Evolutionary conservation across 2,888 invertebrate genomes (phyloP), one percentile per base, ranked within the genome.

Genomic region (Aleiodes testaceus): DNA sequence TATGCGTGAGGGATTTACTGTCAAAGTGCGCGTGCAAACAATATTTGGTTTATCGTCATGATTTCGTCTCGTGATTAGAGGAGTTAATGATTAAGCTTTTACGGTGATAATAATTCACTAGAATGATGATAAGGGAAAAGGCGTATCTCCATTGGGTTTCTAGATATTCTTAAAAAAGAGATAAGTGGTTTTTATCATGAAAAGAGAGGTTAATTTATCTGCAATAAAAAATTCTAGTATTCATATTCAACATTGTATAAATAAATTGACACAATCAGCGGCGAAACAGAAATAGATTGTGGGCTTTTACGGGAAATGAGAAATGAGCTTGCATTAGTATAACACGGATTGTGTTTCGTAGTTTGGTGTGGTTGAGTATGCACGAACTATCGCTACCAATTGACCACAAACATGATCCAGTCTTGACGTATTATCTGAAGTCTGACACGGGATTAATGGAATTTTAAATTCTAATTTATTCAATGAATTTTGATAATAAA

Each of bases 211-310:
- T 26, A 26, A 26, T 26, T 26, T 26, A 26, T 26, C 4, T 26
- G 5, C 26, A 26, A 26, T 26, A 26, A 26, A 26, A 26, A 36
- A 36, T 36, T 36, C 9, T 36, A 36, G 11, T 9, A 36, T 7
- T 7, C 9, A 36, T 9, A 36, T 36, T 36, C 0, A 36, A 3
- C 36, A 36, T 36, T 36, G 36, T 2, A 36, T 52, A 52, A 52
- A 20, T 52, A n/a, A 36, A 80, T 79, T 80, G 77, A 77, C 75
- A 78, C 68, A 78, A 77, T 79, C 77, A 78, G 30, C 52, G 66
- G 26, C n/a, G 18, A 42, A 66, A 65, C 11, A 49, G 20, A n/a
- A 18, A 47, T 20, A n/a, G 16, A 42, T 44, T 6, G 45, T 12
- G 14, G 20, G 12, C 52, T 20, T 52, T 20, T 22, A 14, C 30